Percentiles rank a stretch among this genome's conserved stretches.
phyloP scores from a whole-genome alignment of 2,888 invertebrate species.

The Oxyscelio sp. region DNA sequence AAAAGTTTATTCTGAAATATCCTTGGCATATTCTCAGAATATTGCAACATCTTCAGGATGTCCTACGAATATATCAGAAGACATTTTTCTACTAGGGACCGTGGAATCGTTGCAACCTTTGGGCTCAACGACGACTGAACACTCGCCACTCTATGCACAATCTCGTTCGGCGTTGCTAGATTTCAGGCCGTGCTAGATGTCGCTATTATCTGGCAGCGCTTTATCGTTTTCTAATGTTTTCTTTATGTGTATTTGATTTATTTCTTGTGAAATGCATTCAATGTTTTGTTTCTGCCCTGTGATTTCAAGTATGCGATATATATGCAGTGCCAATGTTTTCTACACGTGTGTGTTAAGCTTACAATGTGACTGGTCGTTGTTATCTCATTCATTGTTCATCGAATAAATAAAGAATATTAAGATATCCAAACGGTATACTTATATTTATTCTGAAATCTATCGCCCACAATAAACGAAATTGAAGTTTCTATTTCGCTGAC shows the following conservation, averaged over 20 bases:
- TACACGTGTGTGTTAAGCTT: slow-evolving; percentile 53
- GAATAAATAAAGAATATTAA: slow-evolving; percentile 39
- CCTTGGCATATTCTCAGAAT: too few relatives aligned
- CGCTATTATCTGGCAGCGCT: slow-evolving; percentile 40
- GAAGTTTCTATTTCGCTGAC: slow-evolving; percentile 10
- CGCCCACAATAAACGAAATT: slow-evolving; percentile 3
- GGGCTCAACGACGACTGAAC: slow-evolving; percentile 9
- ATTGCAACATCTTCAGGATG: too few relatives aligned
- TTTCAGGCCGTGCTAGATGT: slow-evolving; percentile 14
- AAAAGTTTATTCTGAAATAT: too few relatives aligned
- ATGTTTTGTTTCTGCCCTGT: slow-evolving; percentile 56
- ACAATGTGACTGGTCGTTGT: slow-evolving; percentile 58
- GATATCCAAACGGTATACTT: slow-evolving; percentile 21
- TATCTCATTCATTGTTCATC: slow-evolving; percentile 32
- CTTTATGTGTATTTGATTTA: slow-evolving; percentile 39
- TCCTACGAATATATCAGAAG: too few relatives aligned
- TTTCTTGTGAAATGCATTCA: slow-evolving; percentile 61
- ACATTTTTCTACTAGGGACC: too few relatives aligned
- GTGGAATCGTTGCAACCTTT: slow-evolving; percentile 18
- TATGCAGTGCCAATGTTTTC: slow-evolving; percentile 54
- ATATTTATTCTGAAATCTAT: slow-evolving; percentile 19
- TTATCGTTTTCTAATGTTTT: slow-evolving; percentile 48
- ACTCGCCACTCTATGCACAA: slow-evolving; percentile 51
- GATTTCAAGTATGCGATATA: slow-evolving; percentile 39
- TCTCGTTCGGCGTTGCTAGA: slow-evolving; percentile 53